phyloP scores from a whole-genome alignment of 2,888 invertebrate species.

The Meiosimyza decipiens region DNA sequence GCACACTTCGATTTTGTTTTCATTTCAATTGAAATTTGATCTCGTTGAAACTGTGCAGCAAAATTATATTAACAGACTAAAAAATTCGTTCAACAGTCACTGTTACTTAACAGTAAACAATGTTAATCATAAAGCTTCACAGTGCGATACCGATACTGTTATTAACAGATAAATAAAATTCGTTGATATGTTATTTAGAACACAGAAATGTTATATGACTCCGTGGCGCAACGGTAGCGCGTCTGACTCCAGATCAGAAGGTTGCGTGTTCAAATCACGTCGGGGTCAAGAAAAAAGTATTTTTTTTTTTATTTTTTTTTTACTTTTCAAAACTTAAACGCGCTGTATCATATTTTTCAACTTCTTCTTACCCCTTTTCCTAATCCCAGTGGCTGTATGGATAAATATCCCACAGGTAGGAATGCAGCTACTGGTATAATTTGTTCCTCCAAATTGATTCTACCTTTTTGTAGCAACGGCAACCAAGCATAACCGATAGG shows the following conservation, averaged over 20 bases:
- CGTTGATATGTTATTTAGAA: not conserved
- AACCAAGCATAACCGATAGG: slow-evolving; percentile 96
- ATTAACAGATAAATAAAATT: not conserved
- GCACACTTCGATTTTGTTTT: too few relatives aligned
- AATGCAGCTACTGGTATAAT: slow-evolving; percentile 87
- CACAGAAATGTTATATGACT: slow-evolving; percentile 45
- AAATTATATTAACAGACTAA: too few relatives aligned
- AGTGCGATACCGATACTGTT: not conserved
- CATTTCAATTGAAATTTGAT: too few relatives aligned
- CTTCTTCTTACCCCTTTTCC: slow-evolving; percentile 83
- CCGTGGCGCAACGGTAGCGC: slow-evolving; percentile 65
- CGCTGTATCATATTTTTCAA: not conserved
- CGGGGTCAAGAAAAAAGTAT: slow-evolving; percentile 53
- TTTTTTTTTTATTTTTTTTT: slow-evolving; percentile 19
- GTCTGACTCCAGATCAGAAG: slow-evolving; percentile 65
- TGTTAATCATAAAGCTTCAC: not conserved
- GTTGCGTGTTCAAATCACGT: slow-evolving; percentile 64
- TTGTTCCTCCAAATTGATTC: slow-evolving; percentile 85
- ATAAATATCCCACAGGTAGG: slow-evolving; percentile 89
- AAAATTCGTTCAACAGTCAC: too few relatives aligned
- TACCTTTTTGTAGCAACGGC: slow-evolving; percentile 86
- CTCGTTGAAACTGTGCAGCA: too few relatives aligned
- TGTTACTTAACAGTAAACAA: too few relatives aligned
- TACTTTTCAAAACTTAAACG: not conserved
- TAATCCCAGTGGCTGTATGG: slow-evolving; percentile 88